phyloP scores from a whole-genome alignment of 2,797 vertebrate genomes.

The Phataginus tricuspis region DNA sequence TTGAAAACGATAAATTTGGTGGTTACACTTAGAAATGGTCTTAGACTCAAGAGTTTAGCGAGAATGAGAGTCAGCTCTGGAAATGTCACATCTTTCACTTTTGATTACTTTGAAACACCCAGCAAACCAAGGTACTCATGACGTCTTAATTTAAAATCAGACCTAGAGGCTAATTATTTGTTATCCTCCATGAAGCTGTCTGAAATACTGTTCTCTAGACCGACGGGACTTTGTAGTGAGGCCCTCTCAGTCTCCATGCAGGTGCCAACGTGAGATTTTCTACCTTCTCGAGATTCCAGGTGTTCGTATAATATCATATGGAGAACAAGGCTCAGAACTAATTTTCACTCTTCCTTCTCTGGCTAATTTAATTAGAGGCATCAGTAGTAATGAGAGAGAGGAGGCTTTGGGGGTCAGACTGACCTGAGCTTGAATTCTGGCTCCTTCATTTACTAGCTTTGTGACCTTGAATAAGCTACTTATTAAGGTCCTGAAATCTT shows the following conservation, averaged over 20 bases:
- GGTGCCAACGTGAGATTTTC: background rate
- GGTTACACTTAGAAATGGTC: background rate
- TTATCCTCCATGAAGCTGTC: background rate
- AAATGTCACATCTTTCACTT: background rate
- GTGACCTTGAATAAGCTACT: background rate
- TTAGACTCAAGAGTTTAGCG: background rate
- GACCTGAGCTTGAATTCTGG: background rate
- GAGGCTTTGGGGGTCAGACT: background rate
- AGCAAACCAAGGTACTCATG: background rate
- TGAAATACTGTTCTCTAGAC: background rate
- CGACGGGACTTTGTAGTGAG: background rate
- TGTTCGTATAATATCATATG: background rate
- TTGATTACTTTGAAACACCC: constrained; percentile 1
- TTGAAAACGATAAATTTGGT: constrained; percentile 15
- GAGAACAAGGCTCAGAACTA: background rate
- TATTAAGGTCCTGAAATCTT: background rate
- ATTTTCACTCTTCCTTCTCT: background rate
- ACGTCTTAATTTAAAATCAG: background rate
- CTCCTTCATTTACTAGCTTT: background rate
- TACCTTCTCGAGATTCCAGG: background rate
- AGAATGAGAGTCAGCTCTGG: background rate
- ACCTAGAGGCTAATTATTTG: background rate
- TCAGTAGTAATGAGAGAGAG: background rate
- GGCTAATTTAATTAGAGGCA: background rate
- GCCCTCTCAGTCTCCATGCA: background rate